These are phyloP conservation scores for Hydrochoerus hydrochaeris DNA, from an alignment of 2,113 vertebrate genomes.

Conservation along the genomic window DNA sequence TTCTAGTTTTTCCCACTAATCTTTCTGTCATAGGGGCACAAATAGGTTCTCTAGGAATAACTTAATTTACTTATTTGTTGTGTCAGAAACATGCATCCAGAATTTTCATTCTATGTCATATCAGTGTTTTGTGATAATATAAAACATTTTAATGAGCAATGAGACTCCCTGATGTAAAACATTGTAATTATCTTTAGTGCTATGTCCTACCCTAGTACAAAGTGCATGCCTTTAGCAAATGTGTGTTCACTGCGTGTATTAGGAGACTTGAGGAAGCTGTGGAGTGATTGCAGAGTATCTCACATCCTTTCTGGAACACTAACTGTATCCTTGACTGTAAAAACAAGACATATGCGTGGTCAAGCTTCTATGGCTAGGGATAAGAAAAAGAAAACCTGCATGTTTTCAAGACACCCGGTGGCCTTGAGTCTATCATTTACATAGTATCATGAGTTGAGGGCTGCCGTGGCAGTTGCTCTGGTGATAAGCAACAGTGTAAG, in stretches of 20 bases:
- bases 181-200: not conserved
- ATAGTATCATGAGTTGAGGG: not conserved
- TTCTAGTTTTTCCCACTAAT: not conserved
- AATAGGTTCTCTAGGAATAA: not conserved
- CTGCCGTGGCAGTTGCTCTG: not conserved
- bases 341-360: not conserved
- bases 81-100: not conserved
- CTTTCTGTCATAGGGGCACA: not conserved
- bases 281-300: not conserved
- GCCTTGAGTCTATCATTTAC: not conserved
- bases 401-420: not conserved
- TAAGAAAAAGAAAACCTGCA: not conserved
- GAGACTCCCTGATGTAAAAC: not conserved
- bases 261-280: not conserved
- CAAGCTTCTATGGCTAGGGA: not conserved
- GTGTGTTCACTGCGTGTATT: not conserved
- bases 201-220: not conserved
- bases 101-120: not conserved
- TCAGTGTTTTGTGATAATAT: not conserved
- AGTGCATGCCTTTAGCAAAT: not conserved
- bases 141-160: constrained; percentile 10
- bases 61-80: not conserved
- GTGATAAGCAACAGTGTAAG: not conserved
- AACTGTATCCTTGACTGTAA: not conserved
- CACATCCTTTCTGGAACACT: not conserved